A percentile compares a stretch with the other conserved stretches of the same genome.
Evolutionary conservation across 64 coral and sea anemone species (phyloP).

Genomic region (Orbicella faveolata): DNA sequence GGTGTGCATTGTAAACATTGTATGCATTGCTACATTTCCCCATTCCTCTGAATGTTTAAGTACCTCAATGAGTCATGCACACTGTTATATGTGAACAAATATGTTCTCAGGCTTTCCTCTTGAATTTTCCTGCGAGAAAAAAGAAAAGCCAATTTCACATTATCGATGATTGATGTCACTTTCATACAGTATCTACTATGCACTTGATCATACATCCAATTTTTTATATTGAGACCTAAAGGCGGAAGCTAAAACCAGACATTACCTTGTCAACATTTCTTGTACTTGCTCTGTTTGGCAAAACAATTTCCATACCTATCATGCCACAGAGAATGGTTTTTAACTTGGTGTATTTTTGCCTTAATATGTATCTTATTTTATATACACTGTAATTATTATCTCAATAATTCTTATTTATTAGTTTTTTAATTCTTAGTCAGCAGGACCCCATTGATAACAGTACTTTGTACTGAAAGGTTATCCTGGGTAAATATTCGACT

Average conservation of each 20-base stretch:
- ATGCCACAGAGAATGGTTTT: neutral
- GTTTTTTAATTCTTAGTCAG: too few relatives aligned
- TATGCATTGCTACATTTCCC: neutral
- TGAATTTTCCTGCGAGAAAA: slow-evolving; percentile 59
- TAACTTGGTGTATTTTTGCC: too few relatives aligned
- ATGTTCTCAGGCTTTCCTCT: slow-evolving; percentile 71
- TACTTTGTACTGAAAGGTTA: too few relatives aligned
- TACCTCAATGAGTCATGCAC: slow-evolving; percentile 78
- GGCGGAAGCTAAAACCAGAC: neutral
- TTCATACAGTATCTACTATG: too few relatives aligned
- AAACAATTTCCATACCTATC: slow-evolving; percentile 94
- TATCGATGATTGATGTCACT: too few relatives aligned
- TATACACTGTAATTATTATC: too few relatives aligned
- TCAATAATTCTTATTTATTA: too few relatives aligned
- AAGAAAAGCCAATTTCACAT: neutral
- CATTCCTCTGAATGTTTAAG: too few relatives aligned
- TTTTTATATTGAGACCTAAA: neutral
- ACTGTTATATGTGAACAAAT: slow-evolving; percentile 81
- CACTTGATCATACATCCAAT: neutral
- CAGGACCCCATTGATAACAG: too few relatives aligned
- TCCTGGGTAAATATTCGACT: too few relatives aligned
- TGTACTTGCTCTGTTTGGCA: slow-evolving; percentile 74
- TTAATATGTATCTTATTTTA: too few relatives aligned
- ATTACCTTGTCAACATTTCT: slow-evolving; percentile 92
- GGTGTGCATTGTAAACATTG: neutral